Evolutionary conservation across 2,888 invertebrate genomes (phyloP), one percentile per base, ranked within the genome.

Genomic region (Clitarchus hookeri): DNA sequence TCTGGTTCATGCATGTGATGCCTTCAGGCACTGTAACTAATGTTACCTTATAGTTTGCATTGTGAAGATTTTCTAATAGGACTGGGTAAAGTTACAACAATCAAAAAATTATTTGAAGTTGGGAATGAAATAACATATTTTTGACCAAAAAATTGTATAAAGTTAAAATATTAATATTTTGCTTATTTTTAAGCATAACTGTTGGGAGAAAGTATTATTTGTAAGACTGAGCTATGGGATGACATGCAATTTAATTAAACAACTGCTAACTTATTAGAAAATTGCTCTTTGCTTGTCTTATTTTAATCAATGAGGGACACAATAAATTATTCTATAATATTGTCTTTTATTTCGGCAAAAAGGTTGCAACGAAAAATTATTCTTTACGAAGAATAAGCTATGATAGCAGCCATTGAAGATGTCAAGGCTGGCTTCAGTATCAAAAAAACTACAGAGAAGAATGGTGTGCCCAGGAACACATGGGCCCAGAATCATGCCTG

Each of bases 401-500:
- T 82, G 44, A 44, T 19, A 26, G 82, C 44, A 44, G 82, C 82
- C 1, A 36, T 8, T 27, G 36, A 25, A 16, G 82, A 82, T 82
- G 82, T 65, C 16, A 65, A 65, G 19, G 65, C 65, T 6, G 82
- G 27, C 44, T 36, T 82, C 6, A 82, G 27, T 23, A 82, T 6
- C 16, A 82, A 27, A 25, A 82, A 82, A 9, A 25, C 82, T 16
- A 27, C 82, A 6, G 82, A 82, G 13, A 82, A 19, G 82, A 82
- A 82, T 44, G 23, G 27, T 82, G 82, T 82, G 12, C 27, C 82
- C 8, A 82, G 82, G 44, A 82, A 27, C 27, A 82, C 65, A 9
- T 84, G 27, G 84, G 77, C 25, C 53, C 84, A 27, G 36, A 82
- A 23, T 82, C 82, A 25, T 82, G 82, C 9, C 27, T 82, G 16